Evolutionary conservation across 2,113 vertebrate genomes (phyloP), one percentile per base, ranked within the genome.

Genomic region (Panurus biarmicus): DNA sequence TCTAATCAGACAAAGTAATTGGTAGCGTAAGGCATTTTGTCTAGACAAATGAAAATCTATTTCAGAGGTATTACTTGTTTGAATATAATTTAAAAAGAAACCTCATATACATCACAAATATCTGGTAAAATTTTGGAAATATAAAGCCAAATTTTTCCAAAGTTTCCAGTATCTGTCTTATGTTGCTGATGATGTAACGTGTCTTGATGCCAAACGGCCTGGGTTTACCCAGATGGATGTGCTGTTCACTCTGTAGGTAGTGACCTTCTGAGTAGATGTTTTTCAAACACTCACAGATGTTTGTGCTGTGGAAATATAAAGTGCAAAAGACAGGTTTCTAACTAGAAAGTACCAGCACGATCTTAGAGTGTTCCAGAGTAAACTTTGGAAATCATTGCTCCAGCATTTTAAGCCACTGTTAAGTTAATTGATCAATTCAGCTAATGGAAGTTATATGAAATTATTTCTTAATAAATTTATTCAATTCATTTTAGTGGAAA

Each of bases 111-210:
- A 33, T 15, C 15, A 44, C 20, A 70, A 5, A 47, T 67, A 29
- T 15, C 10, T 44, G 11, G 7, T 66, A 69, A 65, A 57, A 45
- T 26, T 88, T 45, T 70, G 31, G 18, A 83, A 64, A n/a, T 36
- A 4, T 11, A n/a, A 73, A 82, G 20, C 44, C 35, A 54, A 6
- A 33, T 85, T 85, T 58, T 72, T n/a, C 4, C 28, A 2, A 51
- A 38, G 25, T 58, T 81, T 70, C 26, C 6, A 4, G 17, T 44
- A 10, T 35, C 2, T 19, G 1, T 36, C 25, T 0, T 1, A 4
- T 33, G 19, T 50, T 58, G 61, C 35, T 74, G 42, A 29, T 65
- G 35, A 29, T 71, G 7, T 20, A 31, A 51, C 22, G 17, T 40
- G 21, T 56, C 51, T 23, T 35, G 6, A 6, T 85, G 71, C 73